Conservation (phyloP, 2,797 vertebrate species). For the Hydrolagus colliei region DNA sequence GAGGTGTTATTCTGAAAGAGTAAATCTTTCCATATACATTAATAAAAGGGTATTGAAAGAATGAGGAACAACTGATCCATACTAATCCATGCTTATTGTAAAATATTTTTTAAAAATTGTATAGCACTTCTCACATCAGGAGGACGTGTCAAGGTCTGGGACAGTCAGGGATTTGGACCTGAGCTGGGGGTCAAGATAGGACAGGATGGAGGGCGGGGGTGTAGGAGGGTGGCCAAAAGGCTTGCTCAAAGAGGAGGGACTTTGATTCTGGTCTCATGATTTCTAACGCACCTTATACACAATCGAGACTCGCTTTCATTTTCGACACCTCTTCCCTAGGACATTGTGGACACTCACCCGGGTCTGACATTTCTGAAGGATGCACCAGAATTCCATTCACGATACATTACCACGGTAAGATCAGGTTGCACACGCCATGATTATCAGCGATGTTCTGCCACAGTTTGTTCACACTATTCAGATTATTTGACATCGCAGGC, state of each 20-base stretch:
- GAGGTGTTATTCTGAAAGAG: too few species aligned
- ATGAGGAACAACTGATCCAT: not conserved
- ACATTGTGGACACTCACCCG: slow-evolving; percentile 93
- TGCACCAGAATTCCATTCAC: slow-evolving; percentile 96
- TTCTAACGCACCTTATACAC: not conserved
- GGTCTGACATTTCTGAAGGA: slow-evolving; percentile 96
- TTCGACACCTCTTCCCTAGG: slow-evolving; percentile 54
- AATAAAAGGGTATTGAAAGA: too few species aligned
- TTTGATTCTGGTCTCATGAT: not conserved
- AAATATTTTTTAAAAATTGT: not conserved
- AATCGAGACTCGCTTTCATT: not conserved
- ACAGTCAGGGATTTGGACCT: too few species aligned
- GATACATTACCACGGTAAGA: slow-evolving; percentile 93
- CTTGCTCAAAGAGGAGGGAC: not conserved
- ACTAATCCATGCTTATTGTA: not conserved
- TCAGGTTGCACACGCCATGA: not conserved
- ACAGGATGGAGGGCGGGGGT: too few species aligned
- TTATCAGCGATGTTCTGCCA: too few species aligned
- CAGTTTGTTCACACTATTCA: too few species aligned
- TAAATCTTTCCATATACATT: too few species aligned
- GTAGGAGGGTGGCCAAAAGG: too few species aligned
- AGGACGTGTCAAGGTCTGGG: too few species aligned
- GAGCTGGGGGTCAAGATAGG: too few species aligned
- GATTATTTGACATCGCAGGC: too few species aligned
- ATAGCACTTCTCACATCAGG: too few species aligned